Evolutionary conservation across 2,888 invertebrate genomes (phyloP), one percentile per base, ranked within the genome.

Genomic region (Ectropis crepuscularia): DNA sequence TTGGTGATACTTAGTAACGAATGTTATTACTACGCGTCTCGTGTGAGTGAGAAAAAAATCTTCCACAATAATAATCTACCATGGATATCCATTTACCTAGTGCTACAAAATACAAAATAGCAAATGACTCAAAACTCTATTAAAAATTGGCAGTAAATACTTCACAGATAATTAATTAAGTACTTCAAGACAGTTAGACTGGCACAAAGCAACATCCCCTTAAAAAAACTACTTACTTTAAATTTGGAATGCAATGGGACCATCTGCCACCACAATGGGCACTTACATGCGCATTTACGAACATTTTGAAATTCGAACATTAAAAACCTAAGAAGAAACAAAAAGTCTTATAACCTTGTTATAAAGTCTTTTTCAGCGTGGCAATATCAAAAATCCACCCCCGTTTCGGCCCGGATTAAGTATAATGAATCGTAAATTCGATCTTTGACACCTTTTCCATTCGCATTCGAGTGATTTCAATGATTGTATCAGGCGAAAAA

Each of bases 401-500:
- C 86, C 82, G 83, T 83, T 87, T 88, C 86, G 82, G 83, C 85
- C 75, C 79, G 91, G 92, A 92, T 92, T 92, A 91, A 87, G 88
- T 88, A 91, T 92, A 92, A 92, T 92, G 92, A 92, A 90, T 91
- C 90, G 92, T 91, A 92, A 92, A 92, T 92, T 91, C 90, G 91
- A 92, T 92, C 92, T 92, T 91, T 92, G 91, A 91, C 92, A 92
- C 92, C 92, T 92, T 90, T 92, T 90, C 89, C 90, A 90, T 91
- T 92, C 89, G 85, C 86, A 83, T 85, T 85, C 83, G 83, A 87
- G 83, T 86, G 86, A 87, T 89, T 90, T 89, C 86, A 87, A 82
- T 86, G 82, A 87, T 85, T 88, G 85, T 85, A 76, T 77, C 74
- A 66, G 66, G 55, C 63, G 68, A 43, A 50, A 36, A 12, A 48